phyloP scores from a whole-genome alignment of 2,797 vertebrate species.

The Lophius americanus region DNA sequence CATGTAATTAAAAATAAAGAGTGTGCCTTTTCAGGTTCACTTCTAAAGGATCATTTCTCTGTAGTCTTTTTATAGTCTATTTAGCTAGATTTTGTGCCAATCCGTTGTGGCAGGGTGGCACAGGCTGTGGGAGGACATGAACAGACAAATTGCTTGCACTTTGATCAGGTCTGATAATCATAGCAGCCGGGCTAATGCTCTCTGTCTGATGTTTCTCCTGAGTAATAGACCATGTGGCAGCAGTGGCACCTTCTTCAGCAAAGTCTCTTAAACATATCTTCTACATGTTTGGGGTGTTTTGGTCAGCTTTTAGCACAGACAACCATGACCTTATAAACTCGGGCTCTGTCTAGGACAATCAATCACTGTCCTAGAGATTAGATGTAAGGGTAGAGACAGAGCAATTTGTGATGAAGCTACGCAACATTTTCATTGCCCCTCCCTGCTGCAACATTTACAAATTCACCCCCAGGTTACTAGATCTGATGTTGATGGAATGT shows the following conservation, averaged over 20 bases:
- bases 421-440: slow-evolving; percentile 3
- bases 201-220: slow-evolving; percentile 33
- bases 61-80: slow-evolving; percentile 2
- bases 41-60: not conserved
- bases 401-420: slow-evolving; percentile 9
- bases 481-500: not conserved
- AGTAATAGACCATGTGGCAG: slow-evolving; percentile 27
- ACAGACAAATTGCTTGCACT: slow-evolving; percentile 38
- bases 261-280: slow-evolving; percentile 8
- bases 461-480: not conserved
- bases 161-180: slow-evolving; percentile 44
- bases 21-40: not conserved
- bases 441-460: not conserved
- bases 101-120: slow-evolving; percentile 11
- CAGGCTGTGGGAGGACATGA: slow-evolving; percentile 34
- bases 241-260: slow-evolving; percentile 34
- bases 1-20: not conserved
- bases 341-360: not conserved
- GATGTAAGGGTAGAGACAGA: slow-evolving; percentile 6
- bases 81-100: not conserved
- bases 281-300: slow-evolving; percentile 4
- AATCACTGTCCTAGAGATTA: not conserved
- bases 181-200: slow-evolving; percentile 18
- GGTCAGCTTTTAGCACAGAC: slow-evolving; percentile 5
- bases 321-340: not conserved